Base-by-base conservation (phyloP, 2,797 vertebrate species). In the Phrynocephalus forsythii region DNA sequence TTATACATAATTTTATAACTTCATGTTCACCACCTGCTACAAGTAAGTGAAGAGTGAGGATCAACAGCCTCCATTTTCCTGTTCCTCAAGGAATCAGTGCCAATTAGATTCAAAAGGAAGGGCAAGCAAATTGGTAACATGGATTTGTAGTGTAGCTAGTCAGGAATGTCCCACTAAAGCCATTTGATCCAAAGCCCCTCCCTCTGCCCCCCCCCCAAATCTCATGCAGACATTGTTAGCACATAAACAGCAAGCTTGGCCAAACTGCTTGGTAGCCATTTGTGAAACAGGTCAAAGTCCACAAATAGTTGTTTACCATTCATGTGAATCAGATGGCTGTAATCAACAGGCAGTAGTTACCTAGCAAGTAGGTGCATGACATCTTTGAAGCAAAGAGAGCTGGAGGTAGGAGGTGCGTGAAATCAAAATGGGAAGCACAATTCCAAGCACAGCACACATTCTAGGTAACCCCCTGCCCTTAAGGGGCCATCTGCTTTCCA, bases 401-500 rank as follows among this genome's bases (percentile, higher is more conserved):
- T 28, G 26, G 60, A 77, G 63, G 38, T 28, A n/a, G 2, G 0
- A 30, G 13, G 9, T 52, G 28, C n/a, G n/a, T 48, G 77, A 13
- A 13, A 63, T 20, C 28, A 24, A 26, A 28, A 52, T 86, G n/a
- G 44, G 18, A 15, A 66, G 9, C 13, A 13, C 10, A 56, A 56
- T 11, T 56, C 33, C 33, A 85, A 90, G 90, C 75, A 92, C 88
- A 71, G 75, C 83, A 85, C 15, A 18, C 60, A 52, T 88, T 88
- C 93, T 94, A 63, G 60, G 60, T 92, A 93, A 89, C 89, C 89
- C 78, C 72, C 85, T 83, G 75, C 91, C 91, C 93, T 96, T 91
- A 89, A 91, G 94, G 93, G 92, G 90, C 75, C 86, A 90, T 93
- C 88, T 93, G 90, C 92, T 96, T 94, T 93, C 86, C 94, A 96